Base-by-base conservation (phyloP, 1,140 invertebrate species). In the Drosophila willistoni region DNA sequence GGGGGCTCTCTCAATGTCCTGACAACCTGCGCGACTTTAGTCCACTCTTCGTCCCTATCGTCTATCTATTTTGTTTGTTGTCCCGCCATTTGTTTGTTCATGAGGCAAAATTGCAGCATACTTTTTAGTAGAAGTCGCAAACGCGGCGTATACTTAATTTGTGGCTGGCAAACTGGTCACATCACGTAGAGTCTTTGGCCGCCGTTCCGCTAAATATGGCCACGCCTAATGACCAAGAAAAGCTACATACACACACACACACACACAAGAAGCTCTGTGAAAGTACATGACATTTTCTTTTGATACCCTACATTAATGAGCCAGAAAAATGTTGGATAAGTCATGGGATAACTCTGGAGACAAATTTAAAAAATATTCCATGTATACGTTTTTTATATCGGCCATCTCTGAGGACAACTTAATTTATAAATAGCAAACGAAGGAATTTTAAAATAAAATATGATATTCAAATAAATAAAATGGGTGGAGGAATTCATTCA, bases 111-210 rank as follows among this genome's bases (percentile, higher is more conserved):
- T 80, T 83, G 80, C 80, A 83, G 75, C 75, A 68, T 56, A 66
- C 68, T 68, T 63, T 68, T 68, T 42, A 44, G 62, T 44, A 57
- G 71, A 57, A 64, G 67, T 68, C 34, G 60, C 72, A 69, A 29
- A 72, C 75, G 68, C 77, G 68, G 68, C 80, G 76, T 83, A 71
- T 83, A 83, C 80, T 83, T 83, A 79, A 83, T 83, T 83, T 83
- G 80, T 73, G 80, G 80, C 63, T 76, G 80, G 72, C 75, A 64
- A 29, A 51, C 64, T 79, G 79, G 75, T 77, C 79, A 82, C 79
- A 71, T 75, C 79, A 82, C 79, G 74, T 82, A 78, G 12, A 39
- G 36, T 3, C 36, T 12, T 39, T 39, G 36, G 36, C 36, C 36
- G 79, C 47, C 36, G 29, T 59, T 33, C 63, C 69, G 79, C 79